Evolutionary conservation across 2,113 vertebrate genomes (phyloP), one percentile per base, ranked within the genome.

Genomic region (Meriones unguiculatus): DNA sequence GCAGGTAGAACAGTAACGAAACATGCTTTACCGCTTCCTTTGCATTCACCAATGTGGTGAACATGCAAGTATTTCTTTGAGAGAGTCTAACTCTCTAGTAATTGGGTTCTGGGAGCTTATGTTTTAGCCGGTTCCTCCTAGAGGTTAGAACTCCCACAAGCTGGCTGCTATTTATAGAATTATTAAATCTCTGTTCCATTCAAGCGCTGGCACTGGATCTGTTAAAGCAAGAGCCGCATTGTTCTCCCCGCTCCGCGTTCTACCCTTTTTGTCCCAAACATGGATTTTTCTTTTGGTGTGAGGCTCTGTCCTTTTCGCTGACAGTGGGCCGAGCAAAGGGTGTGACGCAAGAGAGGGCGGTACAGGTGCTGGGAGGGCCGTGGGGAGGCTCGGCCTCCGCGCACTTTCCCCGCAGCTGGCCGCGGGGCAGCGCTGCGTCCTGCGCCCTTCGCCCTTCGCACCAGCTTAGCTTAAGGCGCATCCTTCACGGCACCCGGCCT

Each of bases 301-400:
- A 30, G 35, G 24, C 38, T 9, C 82, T 90, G n/a, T 81, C 95
- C 96, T 54, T 32, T 64, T 62, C 93, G 95, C 54, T 35, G 96
- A 97, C 97, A 98, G 97, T 97, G 98, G 99, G 99, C 98, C 73
- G 99, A 98, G 97, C 98, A 0, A 73, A 87, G 90, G 15, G 95
- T 84, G 93, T 99, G 98, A 99, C 98, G 98, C 98, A 91, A 95
- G 92, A 98, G 98, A 95, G 98, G 98, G 98, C 97, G 94, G 98
- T 80, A 97, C 97, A 1, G 67, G 13, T 22, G 95, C 14, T 6
- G 89, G 92, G 87, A 89, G 96, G 97, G 89, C 94, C 82, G 92
- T 75, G 72, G 94, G 84, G 65, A 97, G 96, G 93, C 89, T 91
- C 4, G 93, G 95, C 84, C 94, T 9, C 96, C 59, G 76, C 92